A percentile compares a stretch with the other conserved stretches of the same genome.
These are phyloP conservation scores for Eulemur mongoz DNA, from an alignment of 2,797 vertebrate species.

Conservation along the genomic window DNA sequence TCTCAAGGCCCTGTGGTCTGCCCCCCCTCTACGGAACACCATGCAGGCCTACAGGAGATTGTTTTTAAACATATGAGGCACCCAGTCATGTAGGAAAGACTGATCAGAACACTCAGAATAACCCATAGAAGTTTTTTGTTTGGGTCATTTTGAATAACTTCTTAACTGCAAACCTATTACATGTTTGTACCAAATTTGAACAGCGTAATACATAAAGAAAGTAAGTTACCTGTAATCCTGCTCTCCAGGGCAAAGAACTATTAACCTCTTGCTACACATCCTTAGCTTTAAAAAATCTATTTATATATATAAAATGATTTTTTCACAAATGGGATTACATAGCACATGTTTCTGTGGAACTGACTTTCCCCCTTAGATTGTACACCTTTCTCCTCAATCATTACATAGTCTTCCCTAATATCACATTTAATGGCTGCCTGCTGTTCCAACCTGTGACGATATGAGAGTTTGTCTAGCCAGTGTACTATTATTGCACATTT, in stretches of 20 bases:
- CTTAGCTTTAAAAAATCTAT: constrained; percentile 23
- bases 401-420: neutral
- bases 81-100: neutral
- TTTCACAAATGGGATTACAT: neutral
- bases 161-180: neutral
- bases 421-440: neutral
- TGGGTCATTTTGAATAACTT: constrained; percentile 8
- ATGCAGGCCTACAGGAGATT: neutral
- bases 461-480: neutral
- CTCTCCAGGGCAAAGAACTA: neutral
- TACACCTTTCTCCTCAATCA: neutral
- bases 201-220: neutral
- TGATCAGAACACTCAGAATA: constrained; percentile 5
- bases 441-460: neutral
- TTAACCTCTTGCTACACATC: constrained; percentile 9
- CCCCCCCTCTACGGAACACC: neutral
- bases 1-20: neutral
- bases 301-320: neutral
- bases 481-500: neutral
- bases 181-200: constrained; percentile 3
- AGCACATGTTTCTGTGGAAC: neutral
- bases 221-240: neutral
- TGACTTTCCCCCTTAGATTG: neutral
- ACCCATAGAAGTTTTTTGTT: neutral
- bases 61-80: neutral